Evolutionary conservation across 2,113 vertebrate species (phyloP), one percentile per base, ranked within the genome.

Genomic region (Stigmatopora nigra): DNA sequence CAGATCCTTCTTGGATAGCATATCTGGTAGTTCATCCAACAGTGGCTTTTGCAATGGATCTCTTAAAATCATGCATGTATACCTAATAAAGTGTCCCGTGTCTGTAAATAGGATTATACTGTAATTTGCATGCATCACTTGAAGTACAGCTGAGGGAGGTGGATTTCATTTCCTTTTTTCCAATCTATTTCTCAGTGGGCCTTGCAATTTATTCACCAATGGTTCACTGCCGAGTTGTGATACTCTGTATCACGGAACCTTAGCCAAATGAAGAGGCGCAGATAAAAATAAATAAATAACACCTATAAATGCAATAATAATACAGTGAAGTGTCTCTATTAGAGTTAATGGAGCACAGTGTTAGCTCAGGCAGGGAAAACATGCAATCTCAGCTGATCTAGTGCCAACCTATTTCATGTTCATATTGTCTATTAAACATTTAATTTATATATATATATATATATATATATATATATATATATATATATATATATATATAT

Each of bases 291-390:
- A 41, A 41, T 41, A 58, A 41, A 59, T n/a, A 38, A 60, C 35
- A 41, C 36, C 35, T 60, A 41, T 19, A 41, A 44, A 19, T 60
- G 36, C 17, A 60, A 60, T 41, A 38, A 59, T 55, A 55, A 56
- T 56, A 44, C n/a, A 60, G 16, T 20, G 15, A 19, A 36, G 57
- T 19, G 57, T 20, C 35, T 58, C 56, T 60, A 60, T 60, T 41
- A 41, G 1, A 60, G 57, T 60, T 60, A 60, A 60, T 60, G 57
- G 57, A 60, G 57, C 57, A 36, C 17, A 38, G 35, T 60, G 57
- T 60, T 60, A 17, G 36, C 38, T 12, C 17, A 44, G 36, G 57
- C 57, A 60, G 57, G 36, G 57, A 35, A 41, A 60, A 60, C 36
- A 41, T 44, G 57, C 35, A 41, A 60, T 38, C 35, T 60, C 57